Evolutionary conservation across 30 jellyfish, hydroid and myxozoan species (phyloP).

Genomic region (Rhopilema esculentum): DNA sequence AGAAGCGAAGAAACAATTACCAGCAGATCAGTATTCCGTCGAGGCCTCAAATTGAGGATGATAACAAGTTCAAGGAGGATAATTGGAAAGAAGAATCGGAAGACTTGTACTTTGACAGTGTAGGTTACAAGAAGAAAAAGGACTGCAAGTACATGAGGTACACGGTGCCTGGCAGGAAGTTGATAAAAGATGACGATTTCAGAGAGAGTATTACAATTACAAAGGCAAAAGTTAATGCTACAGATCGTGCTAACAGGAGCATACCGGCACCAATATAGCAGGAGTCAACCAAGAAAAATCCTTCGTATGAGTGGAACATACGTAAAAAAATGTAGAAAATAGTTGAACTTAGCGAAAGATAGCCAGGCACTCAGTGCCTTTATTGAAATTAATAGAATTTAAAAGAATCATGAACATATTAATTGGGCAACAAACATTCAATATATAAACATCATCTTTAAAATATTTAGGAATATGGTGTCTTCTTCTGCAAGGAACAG

Average conservation of each 20-base stretch:
- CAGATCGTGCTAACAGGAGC: not conserved
- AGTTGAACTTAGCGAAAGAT: too few relatives aligned
- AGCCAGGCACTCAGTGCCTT: too few relatives aligned
- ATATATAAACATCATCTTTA: too few relatives aligned
- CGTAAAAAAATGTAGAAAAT: too few relatives aligned
- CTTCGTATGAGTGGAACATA: too few relatives aligned
- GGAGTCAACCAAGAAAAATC: too few relatives aligned
- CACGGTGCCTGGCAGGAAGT: not conserved
- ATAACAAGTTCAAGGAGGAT: conserved; percentile 23
- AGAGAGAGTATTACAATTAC: not conserved
- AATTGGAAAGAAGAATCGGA: conserved; percentile 38
- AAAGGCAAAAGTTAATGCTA: not conserved
- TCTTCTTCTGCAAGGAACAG: too few relatives aligned
- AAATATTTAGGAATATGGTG: too few relatives aligned
- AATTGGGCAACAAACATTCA: too few relatives aligned
- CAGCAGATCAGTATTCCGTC: not conserved
- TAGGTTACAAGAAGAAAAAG: conserved; percentile 25
- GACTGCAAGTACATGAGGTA: conserved; percentile 8
- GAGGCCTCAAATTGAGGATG: conserved; percentile 1
- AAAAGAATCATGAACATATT: too few relatives aligned
- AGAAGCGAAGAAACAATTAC: conserved; percentile 2
- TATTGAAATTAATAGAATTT: too few relatives aligned
- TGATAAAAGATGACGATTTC: not conserved
- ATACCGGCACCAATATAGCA: too few relatives aligned
- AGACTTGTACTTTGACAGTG: conserved; percentile 17